Base-by-base conservation (phyloP, 1,140 invertebrate species). In the Lysiphlebus fabarum region DNA sequence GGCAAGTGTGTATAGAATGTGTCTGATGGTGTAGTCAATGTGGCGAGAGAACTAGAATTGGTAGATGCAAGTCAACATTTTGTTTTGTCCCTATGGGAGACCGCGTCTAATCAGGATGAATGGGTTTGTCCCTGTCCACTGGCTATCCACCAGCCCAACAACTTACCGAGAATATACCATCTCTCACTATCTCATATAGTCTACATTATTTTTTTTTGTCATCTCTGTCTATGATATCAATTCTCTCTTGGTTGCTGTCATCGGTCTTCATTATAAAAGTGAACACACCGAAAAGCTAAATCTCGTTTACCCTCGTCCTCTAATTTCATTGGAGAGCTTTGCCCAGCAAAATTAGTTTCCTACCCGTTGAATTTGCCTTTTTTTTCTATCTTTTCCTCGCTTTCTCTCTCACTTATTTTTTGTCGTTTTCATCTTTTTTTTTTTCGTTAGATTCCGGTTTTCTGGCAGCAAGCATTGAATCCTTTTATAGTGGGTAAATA, bases 181-280 rank as follows among this genome's bases (percentile, higher is more conserved):
- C 17, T 26, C 17, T 26, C 17, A 26, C 17, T 26, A 2, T 26
- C 17, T 26, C 17, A 26, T 26, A 26, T 26, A 26, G 17, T 26
- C 17, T 26, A 26, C 17, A 26, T 26, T 26, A 2, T 26, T 26
- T 26, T 26, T n/a, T n/a, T n/a, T n/a, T n/a, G n/a, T n/a, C n/a
- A 26, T 26, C 17, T 26, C 4, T 26, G 17, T 26, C 17, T 26
- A 26, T 26, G 4, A 26, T 26, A 26, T 26, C 17, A 26, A 26
- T 45, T 9, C 5, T 34, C 49, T 37, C 48, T 8, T 49, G n/a
- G 40, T 26, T 33, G 47, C 57, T 71, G 70, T 73, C 71, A 71
- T 73, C 71, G 69, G 71, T 73, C 70, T 73, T 71, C 71, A 69
- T 73, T 73, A 73, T 67, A 70, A 73, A 71, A 70, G 66, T 51